These are phyloP conservation scores for Elegia similella DNA, from an alignment of 2,888 invertebrate genomes.

Conservation along the genomic window DNA sequence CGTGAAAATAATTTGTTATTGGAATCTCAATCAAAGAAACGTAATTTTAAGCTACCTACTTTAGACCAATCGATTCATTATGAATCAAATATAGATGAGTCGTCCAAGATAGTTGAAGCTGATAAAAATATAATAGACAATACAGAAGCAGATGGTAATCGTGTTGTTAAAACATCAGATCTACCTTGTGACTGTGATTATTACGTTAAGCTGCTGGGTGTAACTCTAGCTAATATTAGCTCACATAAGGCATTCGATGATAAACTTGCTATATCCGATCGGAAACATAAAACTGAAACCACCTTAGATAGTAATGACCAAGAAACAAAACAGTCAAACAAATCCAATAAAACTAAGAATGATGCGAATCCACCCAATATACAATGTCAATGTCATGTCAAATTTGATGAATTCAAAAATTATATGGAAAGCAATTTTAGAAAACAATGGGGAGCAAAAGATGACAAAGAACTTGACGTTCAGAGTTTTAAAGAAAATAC, in stretches of 20 bases:
- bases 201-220: slow-evolving; percentile 63
- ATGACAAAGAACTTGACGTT: slow-evolving; percentile 10
- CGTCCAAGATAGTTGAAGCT: not conserved
- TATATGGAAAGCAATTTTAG: slow-evolving; percentile 26
- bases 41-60: not conserved
- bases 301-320: not conserved
- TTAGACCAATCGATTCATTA: not conserved
- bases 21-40: not conserved
- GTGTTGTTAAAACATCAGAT: slow-evolving; percentile 30
- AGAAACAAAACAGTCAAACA: slow-evolving; percentile 6
- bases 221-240: slow-evolving; percentile 50
- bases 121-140: slow-evolving; percentile 10
- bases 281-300: slow-evolving; percentile 13
- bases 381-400: slow-evolving; percentile 31
- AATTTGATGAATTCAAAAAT: slow-evolving; percentile 36
- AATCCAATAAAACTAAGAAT: not conserved
- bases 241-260: slow-evolving; percentile 22
- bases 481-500: slow-evolving; percentile 31
- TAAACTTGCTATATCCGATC: slow-evolving; percentile 17
- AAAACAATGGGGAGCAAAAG: slow-evolving; percentile 26
- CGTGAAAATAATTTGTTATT: not conserved
- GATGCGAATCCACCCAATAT: not conserved
- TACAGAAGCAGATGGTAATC: slow-evolving; percentile 23
- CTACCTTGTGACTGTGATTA: slow-evolving; percentile 42
- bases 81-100: not conserved